Conservation (phyloP, 2,113 vertebrate species). For the Antechinus flavipes region DNA sequence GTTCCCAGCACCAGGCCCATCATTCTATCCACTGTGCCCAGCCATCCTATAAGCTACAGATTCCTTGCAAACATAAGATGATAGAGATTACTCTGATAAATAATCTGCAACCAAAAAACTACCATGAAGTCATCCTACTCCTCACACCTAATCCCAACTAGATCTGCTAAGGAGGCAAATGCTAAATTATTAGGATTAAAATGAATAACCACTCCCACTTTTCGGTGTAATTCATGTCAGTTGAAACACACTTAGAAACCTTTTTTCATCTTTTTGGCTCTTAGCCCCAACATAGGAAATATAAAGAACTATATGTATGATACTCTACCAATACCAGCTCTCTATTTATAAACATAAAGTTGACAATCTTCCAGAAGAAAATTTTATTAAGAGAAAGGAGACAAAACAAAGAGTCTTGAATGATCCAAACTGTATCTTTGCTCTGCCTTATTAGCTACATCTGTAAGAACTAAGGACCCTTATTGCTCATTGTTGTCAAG, state of each 20-base stretch:
- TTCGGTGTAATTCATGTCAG: not conserved
- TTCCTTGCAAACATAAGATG: not conserved
- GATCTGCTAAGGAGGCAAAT: not conserved
- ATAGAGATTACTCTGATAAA: not conserved
- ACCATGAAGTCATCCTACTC: not conserved
- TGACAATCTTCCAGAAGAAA: not conserved
- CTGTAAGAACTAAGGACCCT: not conserved
- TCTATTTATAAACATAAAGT: not conserved
- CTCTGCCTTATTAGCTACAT: not conserved
- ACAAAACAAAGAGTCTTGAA: not conserved
- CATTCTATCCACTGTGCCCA: not conserved
- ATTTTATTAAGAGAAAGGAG: not conserved
- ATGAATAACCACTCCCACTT: not conserved
- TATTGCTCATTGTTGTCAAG: not conserved
- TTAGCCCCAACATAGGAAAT: not conserved
- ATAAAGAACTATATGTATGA: not conserved
- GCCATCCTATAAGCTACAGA: not conserved
- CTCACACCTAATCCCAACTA: not conserved
- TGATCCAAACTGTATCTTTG: not conserved
- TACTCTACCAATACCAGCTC: not conserved
- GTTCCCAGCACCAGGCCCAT: not conserved
- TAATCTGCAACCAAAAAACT: not conserved
- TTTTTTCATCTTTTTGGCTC: not conserved
- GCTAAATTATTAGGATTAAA: not conserved
- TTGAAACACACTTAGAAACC: not conserved